Conservation (phyloP, 2,113 vertebrate genomes). For the Orthonyx spaldingii region DNA sequence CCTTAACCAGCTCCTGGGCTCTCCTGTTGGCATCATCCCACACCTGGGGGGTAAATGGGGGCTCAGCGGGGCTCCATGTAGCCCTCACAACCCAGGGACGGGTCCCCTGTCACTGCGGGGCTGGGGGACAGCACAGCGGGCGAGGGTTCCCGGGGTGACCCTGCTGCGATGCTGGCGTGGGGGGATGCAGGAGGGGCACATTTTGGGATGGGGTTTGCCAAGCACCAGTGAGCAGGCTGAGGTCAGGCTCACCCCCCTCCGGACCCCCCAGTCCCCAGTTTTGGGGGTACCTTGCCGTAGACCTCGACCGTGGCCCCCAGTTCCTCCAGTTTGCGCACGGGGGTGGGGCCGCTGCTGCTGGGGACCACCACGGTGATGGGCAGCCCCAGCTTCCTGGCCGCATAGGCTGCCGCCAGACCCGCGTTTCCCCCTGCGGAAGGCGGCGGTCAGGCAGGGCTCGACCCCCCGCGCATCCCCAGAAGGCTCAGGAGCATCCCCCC, state of each 20-base stretch:
- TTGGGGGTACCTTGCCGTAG: constrained; percentile 77
- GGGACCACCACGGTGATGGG: constrained; percentile 86
- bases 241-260: neutral
- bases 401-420: constrained; percentile 82
- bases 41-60: constrained; percentile 49
- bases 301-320: constrained; percentile 81
- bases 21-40: constrained; percentile 85
- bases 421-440: constrained; percentile 83
- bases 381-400: constrained; percentile 76
- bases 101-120: accelerated
- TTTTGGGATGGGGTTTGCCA: neutral
- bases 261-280: neutral
- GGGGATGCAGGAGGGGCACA: accelerated
- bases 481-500: neutral
- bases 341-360: constrained; percentile 57
- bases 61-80: neutral
- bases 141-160: neutral
- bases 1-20: constrained; percentile 73
- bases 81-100: accelerated
- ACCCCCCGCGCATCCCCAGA: accelerated
- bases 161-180: accelerated
- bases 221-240: neutral
- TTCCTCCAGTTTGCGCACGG: constrained; percentile 75
- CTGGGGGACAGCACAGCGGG: neutral
- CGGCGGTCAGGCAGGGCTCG: accelerated